Evolutionary conservation across 2,888 invertebrate genomes (phyloP).

Genomic region (Melanchra persicariae): DNA sequence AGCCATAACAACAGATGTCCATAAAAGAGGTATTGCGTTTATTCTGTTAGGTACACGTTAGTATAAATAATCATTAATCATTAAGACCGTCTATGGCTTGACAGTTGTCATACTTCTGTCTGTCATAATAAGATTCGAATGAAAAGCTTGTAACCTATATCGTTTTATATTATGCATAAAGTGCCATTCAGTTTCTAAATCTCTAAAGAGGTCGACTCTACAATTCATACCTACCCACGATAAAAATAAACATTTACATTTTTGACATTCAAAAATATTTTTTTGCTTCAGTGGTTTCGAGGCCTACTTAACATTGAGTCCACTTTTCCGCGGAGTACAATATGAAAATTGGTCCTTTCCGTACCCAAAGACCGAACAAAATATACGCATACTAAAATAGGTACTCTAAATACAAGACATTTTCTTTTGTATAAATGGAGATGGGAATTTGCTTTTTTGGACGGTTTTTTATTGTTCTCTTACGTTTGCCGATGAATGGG

Average conservation of each 20-base stretch:
- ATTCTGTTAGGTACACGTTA: no score
- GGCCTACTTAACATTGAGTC: constrained; percentile 17
- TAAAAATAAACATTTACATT: background rate
- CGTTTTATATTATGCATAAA: background rate
- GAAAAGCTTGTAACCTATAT: background rate
- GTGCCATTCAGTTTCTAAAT: background rate
- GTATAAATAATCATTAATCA: no score
- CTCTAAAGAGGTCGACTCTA: background rate
- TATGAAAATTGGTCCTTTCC: constrained; percentile 39
- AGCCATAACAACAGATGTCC: background rate
- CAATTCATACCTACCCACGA: background rate
- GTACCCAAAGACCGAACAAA: constrained; percentile 4
- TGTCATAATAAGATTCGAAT: no score
- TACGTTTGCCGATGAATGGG: constrained; percentile 12
- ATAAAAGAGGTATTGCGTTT: no score
- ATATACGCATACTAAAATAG: constrained; percentile 15
- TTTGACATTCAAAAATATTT: background rate
- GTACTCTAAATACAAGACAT: constrained; percentile 10
- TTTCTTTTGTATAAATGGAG: constrained; percentile 23
- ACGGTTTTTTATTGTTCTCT: constrained; percentile 28
- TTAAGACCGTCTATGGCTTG: no score
- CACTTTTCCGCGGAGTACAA: constrained; percentile 13
- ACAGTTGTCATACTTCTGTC: no score
- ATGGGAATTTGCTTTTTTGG: background rate
- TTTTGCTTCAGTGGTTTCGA: constrained; percentile 2